Conservation (phyloP, 2,797 vertebrate species). For the Intellagama lesueurii region DNA sequence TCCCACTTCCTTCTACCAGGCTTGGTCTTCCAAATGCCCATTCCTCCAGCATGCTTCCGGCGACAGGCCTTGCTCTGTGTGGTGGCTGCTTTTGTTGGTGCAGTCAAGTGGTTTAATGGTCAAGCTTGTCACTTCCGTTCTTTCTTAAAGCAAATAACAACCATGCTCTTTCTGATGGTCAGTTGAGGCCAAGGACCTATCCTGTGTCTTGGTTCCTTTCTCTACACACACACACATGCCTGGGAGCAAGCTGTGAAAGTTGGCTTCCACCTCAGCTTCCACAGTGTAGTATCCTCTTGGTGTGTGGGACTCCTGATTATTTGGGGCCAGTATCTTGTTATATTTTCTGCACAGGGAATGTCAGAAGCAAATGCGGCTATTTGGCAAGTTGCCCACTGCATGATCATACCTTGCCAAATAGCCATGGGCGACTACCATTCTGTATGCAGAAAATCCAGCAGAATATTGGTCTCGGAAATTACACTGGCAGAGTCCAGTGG, state of each 20-base stretch:
- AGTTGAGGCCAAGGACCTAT: neutral
- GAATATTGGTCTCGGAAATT: no score
- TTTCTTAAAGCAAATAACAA: neutral
- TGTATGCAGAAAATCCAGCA: no score
- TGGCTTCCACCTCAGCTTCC: neutral
- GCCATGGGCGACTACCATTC: no score
- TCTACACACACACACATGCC: no score
- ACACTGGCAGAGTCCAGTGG: no score
- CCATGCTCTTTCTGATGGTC: neutral
- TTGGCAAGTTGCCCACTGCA: no score
- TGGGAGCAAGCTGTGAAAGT: neutral
- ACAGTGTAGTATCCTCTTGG: no score
- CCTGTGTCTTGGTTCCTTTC: neutral
- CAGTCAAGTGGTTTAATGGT: neutral
- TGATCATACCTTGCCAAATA: no score
- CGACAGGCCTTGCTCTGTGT: neutral
- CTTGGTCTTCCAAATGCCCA: neutral
- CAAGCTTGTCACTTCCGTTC: neutral
- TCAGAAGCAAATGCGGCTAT: no score
- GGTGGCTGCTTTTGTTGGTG: neutral
- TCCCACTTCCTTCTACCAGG: neutral
- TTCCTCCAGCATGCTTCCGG: neutral
- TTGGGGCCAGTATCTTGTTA: no score
- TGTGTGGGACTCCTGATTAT: no score
- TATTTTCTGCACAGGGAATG: no score